Evolutionary conservation across 2,888 invertebrate species (phyloP), one percentile per base, ranked within the genome.

Genomic region (Eupithecia abbreviata): DNA sequence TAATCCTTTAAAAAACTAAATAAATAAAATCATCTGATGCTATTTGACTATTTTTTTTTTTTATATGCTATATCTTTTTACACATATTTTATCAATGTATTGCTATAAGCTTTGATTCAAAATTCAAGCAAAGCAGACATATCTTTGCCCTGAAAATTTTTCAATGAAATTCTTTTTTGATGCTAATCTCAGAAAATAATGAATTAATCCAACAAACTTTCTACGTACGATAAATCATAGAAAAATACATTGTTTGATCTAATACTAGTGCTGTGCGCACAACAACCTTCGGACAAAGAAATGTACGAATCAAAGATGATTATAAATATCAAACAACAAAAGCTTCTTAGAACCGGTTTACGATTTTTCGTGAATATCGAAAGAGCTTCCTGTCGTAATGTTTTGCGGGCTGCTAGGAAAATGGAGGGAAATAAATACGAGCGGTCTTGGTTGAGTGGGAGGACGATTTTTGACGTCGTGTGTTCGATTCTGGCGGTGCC

Each of bases 201-300:
- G 69, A 49, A 18, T 42, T 41, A 0, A 13, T 58, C 3, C 9
- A n/a, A 18, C 7, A 9, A 58, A 18, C n/a, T 18, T 62, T 62
- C 30, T 66, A 7, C 15, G 13, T 42, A 66, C 6, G 6, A 66
- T 69, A 69, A 47, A 69, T 69, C 47, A 47, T 18, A 69, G 4
- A 47, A 69, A 69, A 74, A 49, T 4, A 72, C 18, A 70, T 51
- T 71, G 51, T 78, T 73, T 75, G 78, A 78, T 78, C 78, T 78
- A 75, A 78, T 75, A 30, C 45, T 42, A 69, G 78, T 78, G 78
- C 71, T 75, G 78, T 73, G 78, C 71, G 78, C 78, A 78, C 68
- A 74, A 73, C 47, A 62, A 72, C 72, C 74, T 74, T 77, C 72
- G 45, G 42, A n/a, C 42, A 65, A 69, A 74, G 70, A 68, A 12